These are phyloP conservation scores for Calliopsis andreniformis DNA, from an alignment of 1,140 invertebrate genomes.

Conservation along the genomic window DNA sequence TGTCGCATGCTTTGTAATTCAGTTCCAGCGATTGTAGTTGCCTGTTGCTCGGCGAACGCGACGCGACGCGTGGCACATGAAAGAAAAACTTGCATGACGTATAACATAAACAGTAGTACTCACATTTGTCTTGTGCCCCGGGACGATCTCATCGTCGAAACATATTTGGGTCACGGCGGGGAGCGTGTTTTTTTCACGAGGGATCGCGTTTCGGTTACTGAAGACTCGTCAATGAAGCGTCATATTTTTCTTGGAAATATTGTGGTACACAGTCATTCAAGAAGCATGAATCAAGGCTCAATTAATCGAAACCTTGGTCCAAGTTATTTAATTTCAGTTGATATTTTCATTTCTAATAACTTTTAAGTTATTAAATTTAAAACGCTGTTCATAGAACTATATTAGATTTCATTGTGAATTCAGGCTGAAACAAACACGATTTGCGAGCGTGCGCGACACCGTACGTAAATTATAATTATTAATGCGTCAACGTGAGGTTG, in stretches of 20 bases:
- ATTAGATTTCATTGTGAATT: background rate
- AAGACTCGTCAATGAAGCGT: slow-evolving; percentile 21
- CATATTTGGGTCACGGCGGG: background rate
- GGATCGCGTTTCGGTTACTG: background rate
- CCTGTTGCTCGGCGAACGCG: background rate
- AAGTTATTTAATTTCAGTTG: too few relatives aligned
- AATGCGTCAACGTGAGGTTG: background rate
- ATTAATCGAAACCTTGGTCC: too few relatives aligned
- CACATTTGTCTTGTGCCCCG: background rate
- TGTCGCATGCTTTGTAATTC: slow-evolving; percentile 1
- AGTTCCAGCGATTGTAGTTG: background rate
- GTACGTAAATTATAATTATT: slow-evolving; percentile 19
- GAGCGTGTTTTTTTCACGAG: background rate
- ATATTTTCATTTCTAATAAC: too few relatives aligned
- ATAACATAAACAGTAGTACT: slow-evolving; percentile 5
- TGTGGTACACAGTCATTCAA: background rate
- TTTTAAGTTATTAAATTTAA: background rate
- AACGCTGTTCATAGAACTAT: background rate
- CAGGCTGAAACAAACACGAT: background rate
- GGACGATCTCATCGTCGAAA: background rate
- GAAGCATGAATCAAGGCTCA: background rate
- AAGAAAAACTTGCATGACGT: background rate
- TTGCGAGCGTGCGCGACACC: too few relatives aligned
- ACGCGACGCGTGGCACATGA: background rate
- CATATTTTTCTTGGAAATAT: slow-evolving; percentile 3